A percentile compares a stretch with the other conserved stretches of the same genome.
Evolutionary conservation across 2,797 vertebrate species (phyloP).

Genomic region (Tinamus major): DNA sequence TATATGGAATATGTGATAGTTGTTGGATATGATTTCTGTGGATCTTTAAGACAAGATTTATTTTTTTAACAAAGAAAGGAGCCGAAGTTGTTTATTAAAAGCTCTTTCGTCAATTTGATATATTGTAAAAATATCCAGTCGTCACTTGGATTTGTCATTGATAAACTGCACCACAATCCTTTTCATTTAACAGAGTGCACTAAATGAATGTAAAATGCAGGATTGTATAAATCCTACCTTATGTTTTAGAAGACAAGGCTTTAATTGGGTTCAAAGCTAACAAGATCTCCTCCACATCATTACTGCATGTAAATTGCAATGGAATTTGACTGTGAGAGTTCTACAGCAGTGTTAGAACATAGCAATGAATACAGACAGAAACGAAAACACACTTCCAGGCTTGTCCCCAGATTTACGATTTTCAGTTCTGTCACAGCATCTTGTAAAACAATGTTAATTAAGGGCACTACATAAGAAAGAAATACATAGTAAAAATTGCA

Average conservation of each 20-base stretch:
- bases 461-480: accelerated
- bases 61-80: background rate
- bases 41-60: background rate
- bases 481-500: background rate
- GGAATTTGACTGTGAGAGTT: background rate
- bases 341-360: accelerated
- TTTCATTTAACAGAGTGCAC: background rate
- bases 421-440: background rate
- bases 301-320: background rate
- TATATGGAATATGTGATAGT: background rate
- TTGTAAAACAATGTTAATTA: background rate
- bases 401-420: background rate
- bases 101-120: accelerated
- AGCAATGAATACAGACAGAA: background rate
- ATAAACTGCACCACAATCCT: too few species aligned
- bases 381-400: background rate
- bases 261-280: background rate
- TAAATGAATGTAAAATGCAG: background rate
- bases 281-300: background rate
- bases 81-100: accelerated
- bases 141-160: background rate
- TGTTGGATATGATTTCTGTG: background rate
- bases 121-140: background rate
- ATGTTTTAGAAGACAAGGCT: background rate
- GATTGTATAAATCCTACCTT: background rate